Conservation (phyloP, 2,888 invertebrate genomes). For the Apodemia mormo region DNA sequence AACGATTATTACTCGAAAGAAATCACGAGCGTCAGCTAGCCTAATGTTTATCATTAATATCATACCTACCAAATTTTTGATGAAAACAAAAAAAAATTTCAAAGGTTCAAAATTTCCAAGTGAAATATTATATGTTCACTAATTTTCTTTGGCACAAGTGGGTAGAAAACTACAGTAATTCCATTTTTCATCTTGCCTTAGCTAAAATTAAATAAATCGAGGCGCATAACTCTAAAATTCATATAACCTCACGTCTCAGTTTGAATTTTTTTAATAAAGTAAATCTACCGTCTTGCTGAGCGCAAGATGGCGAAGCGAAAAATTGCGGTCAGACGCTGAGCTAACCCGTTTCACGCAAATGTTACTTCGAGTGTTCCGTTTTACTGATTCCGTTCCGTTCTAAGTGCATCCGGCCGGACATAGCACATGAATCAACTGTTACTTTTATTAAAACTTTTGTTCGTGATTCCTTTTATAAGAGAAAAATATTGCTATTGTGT, state of each 20-base stretch:
- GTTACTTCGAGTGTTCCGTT: conserved; percentile 58
- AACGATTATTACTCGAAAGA: no score
- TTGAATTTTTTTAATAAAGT: conserved; percentile 39
- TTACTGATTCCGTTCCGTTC: conserved; percentile 37
- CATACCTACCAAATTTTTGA: no score
- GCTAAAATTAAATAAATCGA: conserved; percentile 8
- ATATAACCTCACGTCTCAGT: conserved; percentile 1
- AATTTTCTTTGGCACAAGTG: no score
- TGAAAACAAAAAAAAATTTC: no score
- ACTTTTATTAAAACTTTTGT: conserved; percentile 18
- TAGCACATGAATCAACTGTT: conserved; percentile 18
- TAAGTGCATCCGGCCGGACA: conserved; percentile 17
- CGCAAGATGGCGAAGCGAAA: conserved; percentile 56
- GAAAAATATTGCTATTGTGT: conserved; percentile 21
- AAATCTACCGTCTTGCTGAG: conserved; percentile 43
- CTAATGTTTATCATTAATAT: no score
- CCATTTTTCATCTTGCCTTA: background rate
- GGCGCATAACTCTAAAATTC: conserved; percentile 7
- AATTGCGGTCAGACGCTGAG: conserved; percentile 54
- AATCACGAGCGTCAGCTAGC: no score
- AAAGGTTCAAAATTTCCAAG: no score
- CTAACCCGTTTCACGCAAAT: conserved; percentile 59
- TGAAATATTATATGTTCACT: no score
- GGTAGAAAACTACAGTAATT: no score
- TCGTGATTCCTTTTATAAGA: conserved; percentile 19